Base-by-base conservation (phyloP, 2,888 invertebrate genomes). In the Drosophila fungiperda region DNA sequence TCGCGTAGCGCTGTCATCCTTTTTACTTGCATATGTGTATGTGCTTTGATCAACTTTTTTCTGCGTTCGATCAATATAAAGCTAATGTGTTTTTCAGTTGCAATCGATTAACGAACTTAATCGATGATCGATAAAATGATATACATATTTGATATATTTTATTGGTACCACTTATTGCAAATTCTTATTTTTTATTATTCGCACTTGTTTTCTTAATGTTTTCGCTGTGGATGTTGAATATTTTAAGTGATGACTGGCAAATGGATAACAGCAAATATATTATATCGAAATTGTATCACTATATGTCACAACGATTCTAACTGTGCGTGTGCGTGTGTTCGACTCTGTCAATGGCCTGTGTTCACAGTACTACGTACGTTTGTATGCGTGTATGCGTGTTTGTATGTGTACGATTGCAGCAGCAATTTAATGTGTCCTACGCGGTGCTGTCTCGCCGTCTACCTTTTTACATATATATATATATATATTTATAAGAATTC, bases 391-490 rank as follows among this genome's bases (percentile, higher is more conserved):
- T 17, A 38, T 4, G 35, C 15, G 36, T 15, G 36, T 36, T 36
- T 15, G 6, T 15, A 36, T 36, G 11, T 33, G 15, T 52, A 20
- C 20, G 17, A 17, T 38, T 55, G 36, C 55, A 11, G 20, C 36
- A 60, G 42, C 42, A 33, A 52, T 40, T 52, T 45, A 55, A 62
- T 63, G 79, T 70, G 77, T 77, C 78, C 73, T 73, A 73, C 74
- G 12, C 20, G 20, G n/a, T 35, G 73, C 36, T 50, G 68, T 62
- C 33, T 17, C n/a, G 6, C 33, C 26, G 38, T 38, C 36, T 17
- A 15, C 8, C 50, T 40, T 33, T 33, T 59, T 52, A 17, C 29
- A 45, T 58, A 12, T 35, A 9, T 26, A 33, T 33, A 8, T 33
- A 20, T 9, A 7, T 50, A 7, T 29, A 2, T 53, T 9, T 35